A percentile compares a stretch with the other conserved stretches of the same genome.
Evolutionary conservation across 64 coral and sea anemone species (phyloP).

Genomic region (Stylophora pistillata): DNA sequence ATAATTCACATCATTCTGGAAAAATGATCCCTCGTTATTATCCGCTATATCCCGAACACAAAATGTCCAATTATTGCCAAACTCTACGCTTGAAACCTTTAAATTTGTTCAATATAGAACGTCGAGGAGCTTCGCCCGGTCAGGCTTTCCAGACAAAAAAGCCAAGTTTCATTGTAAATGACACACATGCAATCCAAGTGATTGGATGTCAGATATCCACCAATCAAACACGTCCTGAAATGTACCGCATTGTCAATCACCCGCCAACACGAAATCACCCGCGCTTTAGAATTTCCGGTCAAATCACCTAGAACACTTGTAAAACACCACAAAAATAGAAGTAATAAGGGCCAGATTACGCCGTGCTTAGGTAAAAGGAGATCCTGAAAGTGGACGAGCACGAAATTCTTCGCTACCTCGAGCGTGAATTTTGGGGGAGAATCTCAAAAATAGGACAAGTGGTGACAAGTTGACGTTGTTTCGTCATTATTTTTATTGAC

Average conservation of each 20-base stretch:
- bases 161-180: constrained; percentile 80
- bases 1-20: constrained; percentile 44
- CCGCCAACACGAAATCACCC: constrained; percentile 67
- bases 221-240: constrained; percentile 52
- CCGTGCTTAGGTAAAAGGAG: constrained; percentile 12
- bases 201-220: constrained; percentile 66
- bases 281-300: constrained; percentile 54
- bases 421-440: constrained; percentile 18
- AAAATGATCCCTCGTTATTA: not conserved
- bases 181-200: constrained; percentile 81
- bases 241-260: constrained; percentile 81
- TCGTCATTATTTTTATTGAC: constrained; percentile 70
- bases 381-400: not conserved
- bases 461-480: constrained; percentile 60
- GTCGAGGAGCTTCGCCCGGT: constrained; percentile 47
- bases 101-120: constrained; percentile 19
- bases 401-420: not conserved
- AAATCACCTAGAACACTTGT: constrained; percentile 30
- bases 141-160: constrained; percentile 69
- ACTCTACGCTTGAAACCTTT: constrained; percentile 14
- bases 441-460: constrained; percentile 25
- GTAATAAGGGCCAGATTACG: not conserved
- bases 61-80: not conserved
- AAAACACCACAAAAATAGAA: constrained; percentile 21
- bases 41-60: not conserved